These are phyloP conservation scores for Argynnis bischoffii DNA, from an alignment of 2,888 invertebrate species.

Conservation along the genomic window DNA sequence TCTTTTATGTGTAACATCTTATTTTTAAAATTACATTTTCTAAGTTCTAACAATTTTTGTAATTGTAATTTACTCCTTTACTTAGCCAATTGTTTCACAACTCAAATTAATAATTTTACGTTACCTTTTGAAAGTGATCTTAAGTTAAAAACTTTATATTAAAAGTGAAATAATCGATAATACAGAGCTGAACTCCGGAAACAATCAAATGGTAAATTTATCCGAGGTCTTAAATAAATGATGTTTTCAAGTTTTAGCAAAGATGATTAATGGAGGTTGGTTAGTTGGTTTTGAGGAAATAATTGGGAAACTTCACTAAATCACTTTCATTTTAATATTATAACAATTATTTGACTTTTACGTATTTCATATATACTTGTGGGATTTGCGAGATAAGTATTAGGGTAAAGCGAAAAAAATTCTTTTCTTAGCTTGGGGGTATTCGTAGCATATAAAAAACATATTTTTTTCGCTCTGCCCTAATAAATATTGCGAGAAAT, in stretches of 20 bases:
- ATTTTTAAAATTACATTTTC: too few relatives aligned
- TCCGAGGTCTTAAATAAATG: constrained; percentile 1
- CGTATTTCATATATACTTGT: too few relatives aligned
- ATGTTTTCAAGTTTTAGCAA: not conserved
- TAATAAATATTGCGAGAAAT: too few relatives aligned
- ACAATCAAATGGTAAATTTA: constrained; percentile 7
- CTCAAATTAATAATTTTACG: constrained; percentile 8
- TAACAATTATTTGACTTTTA: too few relatives aligned
- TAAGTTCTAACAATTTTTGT: too few relatives aligned
- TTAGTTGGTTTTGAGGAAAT: not conserved
- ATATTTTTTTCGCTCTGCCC: too few relatives aligned
- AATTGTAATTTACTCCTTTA: not conserved
- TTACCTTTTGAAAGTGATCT: constrained; percentile 5
- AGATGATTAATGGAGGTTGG: constrained; percentile 3
- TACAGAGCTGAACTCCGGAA: constrained; percentile 7
- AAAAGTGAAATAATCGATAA: constrained; percentile 9
- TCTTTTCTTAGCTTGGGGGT: too few relatives aligned
- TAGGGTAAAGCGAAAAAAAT: too few relatives aligned
- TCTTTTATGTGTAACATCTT: too few relatives aligned
- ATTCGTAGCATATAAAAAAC: too few relatives aligned
- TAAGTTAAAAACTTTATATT: constrained; percentile 15
- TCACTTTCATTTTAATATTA: not conserved
- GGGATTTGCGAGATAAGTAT: too few relatives aligned
- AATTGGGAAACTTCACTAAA: constrained; percentile 9
- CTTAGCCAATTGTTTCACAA: not conserved